Evolutionary conservation across 2,113 vertebrate genomes (phyloP).

Genomic region (Bubo blakistoni): DNA sequence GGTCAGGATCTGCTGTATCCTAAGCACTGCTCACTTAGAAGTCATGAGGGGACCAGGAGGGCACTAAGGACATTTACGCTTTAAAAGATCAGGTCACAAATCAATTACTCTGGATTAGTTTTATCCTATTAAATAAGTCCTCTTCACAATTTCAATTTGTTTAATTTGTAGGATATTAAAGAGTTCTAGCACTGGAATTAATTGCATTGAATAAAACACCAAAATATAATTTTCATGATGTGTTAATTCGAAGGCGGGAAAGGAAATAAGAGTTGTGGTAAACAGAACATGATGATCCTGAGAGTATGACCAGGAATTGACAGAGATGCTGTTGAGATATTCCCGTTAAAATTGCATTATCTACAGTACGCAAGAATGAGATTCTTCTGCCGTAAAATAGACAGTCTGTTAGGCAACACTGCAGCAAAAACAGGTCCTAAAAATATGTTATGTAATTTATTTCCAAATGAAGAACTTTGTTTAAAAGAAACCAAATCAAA

Average conservation of each 20-base stretch:
- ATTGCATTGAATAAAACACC: not conserved
- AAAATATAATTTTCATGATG: not conserved
- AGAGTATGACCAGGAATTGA: not conserved
- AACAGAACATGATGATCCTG: not conserved
- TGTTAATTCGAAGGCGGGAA: not conserved
- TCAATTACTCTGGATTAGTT: slow-evolving; percentile 42
- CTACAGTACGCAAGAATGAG: not conserved
- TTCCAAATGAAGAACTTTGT: not conserved
- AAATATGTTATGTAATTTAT: not conserved
- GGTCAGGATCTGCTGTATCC: not conserved
- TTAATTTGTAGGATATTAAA: slow-evolving; percentile 5
- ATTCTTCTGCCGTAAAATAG: not conserved
- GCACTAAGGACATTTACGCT: not conserved
- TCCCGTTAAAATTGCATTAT: slow-evolving; percentile 37
- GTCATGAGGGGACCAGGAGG: slow-evolving; percentile 3
- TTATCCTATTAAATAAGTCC: not conserved
- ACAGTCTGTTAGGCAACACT: not conserved
- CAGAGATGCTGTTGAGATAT: not conserved
- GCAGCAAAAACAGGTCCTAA: not conserved
- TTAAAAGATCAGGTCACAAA: slow-evolving; percentile 13
- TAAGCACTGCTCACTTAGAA: not conserved
- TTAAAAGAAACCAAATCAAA: not conserved
- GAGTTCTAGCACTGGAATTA: not conserved
- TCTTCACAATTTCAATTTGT: not conserved
- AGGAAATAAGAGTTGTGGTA: not conserved